Conservation (phyloP, 2,797 vertebrate species). For the Synanceia verrucosa region DNA sequence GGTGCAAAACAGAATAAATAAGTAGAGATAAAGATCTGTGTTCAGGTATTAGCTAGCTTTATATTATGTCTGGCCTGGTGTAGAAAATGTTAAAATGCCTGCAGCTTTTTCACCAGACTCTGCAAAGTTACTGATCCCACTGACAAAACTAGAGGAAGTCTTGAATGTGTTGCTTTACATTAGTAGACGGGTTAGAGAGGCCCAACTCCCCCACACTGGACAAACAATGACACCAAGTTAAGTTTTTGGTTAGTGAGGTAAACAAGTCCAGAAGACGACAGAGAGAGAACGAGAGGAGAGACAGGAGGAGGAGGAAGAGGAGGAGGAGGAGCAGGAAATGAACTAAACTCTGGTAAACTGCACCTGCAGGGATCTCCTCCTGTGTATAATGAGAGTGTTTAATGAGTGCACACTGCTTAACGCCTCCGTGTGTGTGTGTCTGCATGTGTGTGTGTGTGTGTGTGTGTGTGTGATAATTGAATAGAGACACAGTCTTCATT, state of each 20-base stretch:
- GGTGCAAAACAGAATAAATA: slow-evolving; percentile 50
- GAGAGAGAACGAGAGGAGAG: slow-evolving; percentile 22
- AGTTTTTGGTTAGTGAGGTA: slow-evolving; percentile 38
- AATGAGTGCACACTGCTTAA: slow-evolving; percentile 83
- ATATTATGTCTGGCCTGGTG: slow-evolving; percentile 14
- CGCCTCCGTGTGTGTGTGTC: slow-evolving; percentile 41
- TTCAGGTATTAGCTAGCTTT: slow-evolving; percentile 39
- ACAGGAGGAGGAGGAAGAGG: slow-evolving; percentile 23
- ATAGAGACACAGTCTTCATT: slow-evolving; percentile 76
- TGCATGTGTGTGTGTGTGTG: slow-evolving; percentile 2
- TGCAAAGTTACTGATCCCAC: background rate
- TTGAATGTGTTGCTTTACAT: background rate
- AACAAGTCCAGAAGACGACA: slow-evolving; percentile 43
- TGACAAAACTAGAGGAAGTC: background rate
- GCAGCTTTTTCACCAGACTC: background rate
- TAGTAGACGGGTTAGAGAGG: slow-evolving; percentile 20
- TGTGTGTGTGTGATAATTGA: slow-evolving; percentile 74
- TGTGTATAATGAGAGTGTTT: slow-evolving; percentile 83
- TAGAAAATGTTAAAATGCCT: slow-evolving; percentile 31
- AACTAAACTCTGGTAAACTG: slow-evolving; percentile 79
- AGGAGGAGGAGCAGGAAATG: slow-evolving; percentile 70
- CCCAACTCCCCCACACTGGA: background rate
- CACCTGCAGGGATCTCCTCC: slow-evolving; percentile 80
- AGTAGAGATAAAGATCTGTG: slow-evolving; percentile 47
- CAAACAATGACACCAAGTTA: slow-evolving; percentile 14